phyloP scores from a whole-genome alignment of 2,888 invertebrate genomes.

The Bellardia pandia region DNA sequence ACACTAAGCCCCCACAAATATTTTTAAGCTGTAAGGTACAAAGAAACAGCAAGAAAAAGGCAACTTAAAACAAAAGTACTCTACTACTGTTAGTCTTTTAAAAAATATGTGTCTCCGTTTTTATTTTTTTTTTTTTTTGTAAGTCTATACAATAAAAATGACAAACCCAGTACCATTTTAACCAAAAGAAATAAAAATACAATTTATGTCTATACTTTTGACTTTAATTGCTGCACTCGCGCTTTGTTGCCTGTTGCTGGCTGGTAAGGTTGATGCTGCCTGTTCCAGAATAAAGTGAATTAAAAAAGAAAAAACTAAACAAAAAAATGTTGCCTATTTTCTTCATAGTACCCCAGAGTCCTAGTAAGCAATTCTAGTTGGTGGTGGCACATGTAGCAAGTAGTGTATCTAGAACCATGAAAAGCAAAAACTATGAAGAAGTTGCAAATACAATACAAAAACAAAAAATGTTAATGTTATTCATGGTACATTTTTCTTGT shows the following conservation, averaged over 20 bases:
- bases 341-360: conserved; percentile 63
- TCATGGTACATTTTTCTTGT: conserved; percentile 56
- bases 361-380: conserved; percentile 13
- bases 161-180: conserved; percentile 50
- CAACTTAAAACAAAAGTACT: conserved; percentile 30
- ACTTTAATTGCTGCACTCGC: conserved; percentile 73
- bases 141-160: not conserved
- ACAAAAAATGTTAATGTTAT: conserved; percentile 60
- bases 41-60: not conserved
- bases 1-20: conserved; percentile 60
- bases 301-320: not conserved
- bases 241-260: conserved; percentile 65
- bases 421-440: conserved; percentile 44
- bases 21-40: conserved; percentile 21
- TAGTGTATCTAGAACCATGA: conserved; percentile 1
- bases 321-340: conserved; percentile 20
- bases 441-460: conserved; percentile 9
- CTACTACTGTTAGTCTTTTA: conserved; percentile 39
- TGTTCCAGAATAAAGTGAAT: not conserved
- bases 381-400: conserved; percentile 41
- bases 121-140: conserved; percentile 8
- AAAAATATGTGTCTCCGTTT: not conserved
- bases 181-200: conserved; percentile 63
- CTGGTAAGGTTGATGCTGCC: not conserved
- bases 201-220: conserved; percentile 72